These are phyloP conservation scores for Cnemophilus loriae DNA, from an alignment of 2,113 vertebrate genomes.

Conservation along the genomic window DNA sequence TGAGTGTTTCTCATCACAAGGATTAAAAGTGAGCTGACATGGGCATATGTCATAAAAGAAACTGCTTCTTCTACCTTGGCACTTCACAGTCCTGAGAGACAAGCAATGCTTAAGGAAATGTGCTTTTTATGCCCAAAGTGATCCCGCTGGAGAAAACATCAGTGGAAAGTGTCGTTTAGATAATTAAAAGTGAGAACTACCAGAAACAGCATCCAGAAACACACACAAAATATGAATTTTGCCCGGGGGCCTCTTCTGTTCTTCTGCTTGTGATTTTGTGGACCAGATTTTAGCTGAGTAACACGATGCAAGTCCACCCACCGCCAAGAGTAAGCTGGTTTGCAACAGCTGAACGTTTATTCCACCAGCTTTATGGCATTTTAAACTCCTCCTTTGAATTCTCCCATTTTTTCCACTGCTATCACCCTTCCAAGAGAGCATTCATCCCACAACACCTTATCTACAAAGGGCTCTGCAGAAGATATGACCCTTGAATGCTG, in stretches of 20 bases:
- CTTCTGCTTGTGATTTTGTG: background rate
- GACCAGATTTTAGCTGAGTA: background rate
- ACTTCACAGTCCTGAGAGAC: background rate
- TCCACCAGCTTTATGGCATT: background rate
- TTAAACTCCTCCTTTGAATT: slow-evolving; percentile 13
- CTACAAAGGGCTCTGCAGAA: slow-evolving; percentile 14
- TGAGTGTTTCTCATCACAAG: background rate
- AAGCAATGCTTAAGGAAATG: background rate
- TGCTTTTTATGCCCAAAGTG: background rate
- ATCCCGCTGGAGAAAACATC: slow-evolving; percentile 7
- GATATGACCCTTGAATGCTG: background rate
- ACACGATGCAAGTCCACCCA: background rate
- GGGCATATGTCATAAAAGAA: background rate
- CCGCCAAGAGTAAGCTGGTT: background rate
- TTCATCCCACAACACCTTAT: background rate
- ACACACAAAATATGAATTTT: background rate
- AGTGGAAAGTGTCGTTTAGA: background rate
- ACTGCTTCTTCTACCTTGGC: background rate
- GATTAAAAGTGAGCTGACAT: slow-evolving; percentile 9
- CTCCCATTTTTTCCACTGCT: background rate
- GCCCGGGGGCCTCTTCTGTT: background rate
- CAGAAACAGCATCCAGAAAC: background rate
- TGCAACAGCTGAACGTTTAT: background rate
- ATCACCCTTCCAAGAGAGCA: background rate
- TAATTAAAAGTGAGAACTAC: slow-evolving; percentile 12